Evolutionary conservation across 2,797 vertebrate genomes (phyloP).

Genomic region (Enteromius treurensis): DNA sequence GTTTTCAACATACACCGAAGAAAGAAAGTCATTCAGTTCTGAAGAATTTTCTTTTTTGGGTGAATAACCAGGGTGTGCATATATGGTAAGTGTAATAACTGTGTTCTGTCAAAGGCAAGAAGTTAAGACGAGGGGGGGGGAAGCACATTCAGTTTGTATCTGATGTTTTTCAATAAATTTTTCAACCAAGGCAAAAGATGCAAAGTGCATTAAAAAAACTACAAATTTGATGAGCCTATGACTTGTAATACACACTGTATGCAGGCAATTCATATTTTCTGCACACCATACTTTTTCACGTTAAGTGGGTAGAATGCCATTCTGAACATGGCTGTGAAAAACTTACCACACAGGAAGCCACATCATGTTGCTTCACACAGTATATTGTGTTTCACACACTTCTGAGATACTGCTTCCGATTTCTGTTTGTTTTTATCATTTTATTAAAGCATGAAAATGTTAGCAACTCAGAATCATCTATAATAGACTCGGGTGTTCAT

Average conservation of each 20-base stretch:
- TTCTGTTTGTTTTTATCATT: neutral
- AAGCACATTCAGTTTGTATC: neutral
- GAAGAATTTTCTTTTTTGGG: neutral
- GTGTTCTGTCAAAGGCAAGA: neutral
- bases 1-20: neutral
- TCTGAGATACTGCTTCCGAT: neutral
- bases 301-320: neutral
- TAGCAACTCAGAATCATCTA: neutral
- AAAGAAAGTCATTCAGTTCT: neutral
- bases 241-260: neutral
- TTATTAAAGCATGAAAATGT: neutral
- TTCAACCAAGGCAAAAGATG: neutral
- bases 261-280: neutral
- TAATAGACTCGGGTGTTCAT: neutral
- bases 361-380: constrained; percentile 8
- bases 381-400: neutral
- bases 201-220: neutral
- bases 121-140: neutral
- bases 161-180: neutral
- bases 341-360: constrained; percentile 27
- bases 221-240: neutral
- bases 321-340: neutral
- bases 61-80: neutral
- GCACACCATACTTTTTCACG: neutral
- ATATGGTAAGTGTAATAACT: neutral